These are phyloP conservation scores for Beris chalybata DNA, from an alignment of 2,888 invertebrate genomes.

Conservation along the genomic window DNA sequence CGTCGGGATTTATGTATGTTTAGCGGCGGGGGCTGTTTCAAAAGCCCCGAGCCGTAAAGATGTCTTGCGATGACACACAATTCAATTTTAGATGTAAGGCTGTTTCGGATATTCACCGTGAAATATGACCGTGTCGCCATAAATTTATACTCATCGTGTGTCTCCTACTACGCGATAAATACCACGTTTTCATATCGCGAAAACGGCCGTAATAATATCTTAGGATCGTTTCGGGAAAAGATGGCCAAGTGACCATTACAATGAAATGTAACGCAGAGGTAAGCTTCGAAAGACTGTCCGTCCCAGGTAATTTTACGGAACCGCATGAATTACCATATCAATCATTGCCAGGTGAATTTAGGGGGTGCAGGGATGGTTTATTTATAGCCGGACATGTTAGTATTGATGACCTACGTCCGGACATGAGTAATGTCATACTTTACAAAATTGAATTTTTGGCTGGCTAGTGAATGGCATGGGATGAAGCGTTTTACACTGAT, in stretches of 20 bases:
- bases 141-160: constrained; percentile 25
- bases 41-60: constrained; percentile 27
- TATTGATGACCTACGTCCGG: constrained; percentile 32
- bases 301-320: constrained; percentile 14
- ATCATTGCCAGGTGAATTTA: constrained; percentile 20
- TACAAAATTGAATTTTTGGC: constrained; percentile 27
- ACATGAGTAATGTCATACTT: constrained; percentile 30
- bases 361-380: constrained; percentile 25
- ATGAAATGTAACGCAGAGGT: not conserved
- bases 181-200: constrained; percentile 7
- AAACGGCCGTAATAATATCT: no score
- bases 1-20: constrained; percentile 34
- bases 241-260: not conserved
- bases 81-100: constrained; percentile 37
- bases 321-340: constrained; percentile 18
- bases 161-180: constrained; percentile 7
- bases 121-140: constrained; percentile 22
- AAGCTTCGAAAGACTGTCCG: not conserved
- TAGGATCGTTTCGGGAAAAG: not conserved
- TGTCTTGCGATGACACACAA: constrained; percentile 34
- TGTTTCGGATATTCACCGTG: constrained; percentile 27
- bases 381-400: constrained; percentile 28
- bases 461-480: not conserved
- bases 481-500: constrained; percentile 6
- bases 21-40: constrained; percentile 28